Evolutionary conservation across 2,113 vertebrate genomes (phyloP), one percentile per base, ranked within the genome.

Genomic region (Mellivora capensis): DNA sequence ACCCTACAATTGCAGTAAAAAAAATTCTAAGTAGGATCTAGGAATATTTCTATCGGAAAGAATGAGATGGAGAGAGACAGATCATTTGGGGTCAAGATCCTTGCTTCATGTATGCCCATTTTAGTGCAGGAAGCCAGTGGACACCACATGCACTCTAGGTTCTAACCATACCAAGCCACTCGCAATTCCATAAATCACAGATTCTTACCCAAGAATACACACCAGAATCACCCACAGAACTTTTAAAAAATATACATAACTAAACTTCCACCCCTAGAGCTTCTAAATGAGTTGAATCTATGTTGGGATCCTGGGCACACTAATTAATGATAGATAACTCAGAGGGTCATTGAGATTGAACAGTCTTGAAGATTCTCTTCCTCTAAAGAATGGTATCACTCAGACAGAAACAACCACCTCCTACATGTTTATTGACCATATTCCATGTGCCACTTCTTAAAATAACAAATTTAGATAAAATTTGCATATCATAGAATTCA

Each of bases 361-460:
- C 0, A 93, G 42, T 49, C 54, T 90, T 95, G 13, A 96, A 71
- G 49, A 88, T 31, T 93, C 27, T 93, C 44, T 95, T 94, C 34
- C 64, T 86, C 17, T 89, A 82, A 95, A 91, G 9, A 82, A 17
- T 89, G 34, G 18, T 57, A 72, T 82, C 52, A 94, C 39, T 89
- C 49, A 82, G 61, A 94, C 49, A 82, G 61, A 94, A 97, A 89
- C 23, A 96, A 86, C 6, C 61, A 59, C 4, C 1, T 49, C 14
- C 93, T 96, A 94, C 23, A 87, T 37, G 84, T 90, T 71, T 93
- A 87, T 88, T 61, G 57, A 90, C 67, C 54, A 93, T 94, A 59
- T 91, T 88, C 27, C 47, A 49, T n/a, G 10, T 93, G 17, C 34
- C 47, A 87, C 25, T 69, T 87, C 57, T 27, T 64, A 93, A 87